These are phyloP conservation scores for Radopholus similis DNA, from an alignment of 1,140 invertebrate genomes.

Conservation along the genomic window DNA sequence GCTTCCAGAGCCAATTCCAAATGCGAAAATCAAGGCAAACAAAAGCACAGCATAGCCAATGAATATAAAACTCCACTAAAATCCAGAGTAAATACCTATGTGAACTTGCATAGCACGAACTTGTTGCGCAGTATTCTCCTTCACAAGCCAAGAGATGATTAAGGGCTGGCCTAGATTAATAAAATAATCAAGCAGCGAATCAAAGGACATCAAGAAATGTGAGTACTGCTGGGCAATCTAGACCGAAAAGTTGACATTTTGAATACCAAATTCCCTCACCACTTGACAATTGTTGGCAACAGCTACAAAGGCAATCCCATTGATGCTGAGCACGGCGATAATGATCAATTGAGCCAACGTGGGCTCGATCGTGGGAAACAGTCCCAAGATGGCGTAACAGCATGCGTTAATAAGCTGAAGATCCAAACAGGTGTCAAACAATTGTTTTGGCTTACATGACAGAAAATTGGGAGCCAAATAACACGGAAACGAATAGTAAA, in stretches of 20 bases:
- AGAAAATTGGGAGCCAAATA: background rate
- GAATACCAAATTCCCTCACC: no score
- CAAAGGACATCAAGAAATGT: background rate
- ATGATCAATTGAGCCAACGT: background rate
- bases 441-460: no score
- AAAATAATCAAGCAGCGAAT: background rate
- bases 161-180: background rate
- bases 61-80: no score
- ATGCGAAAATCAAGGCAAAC: no score
- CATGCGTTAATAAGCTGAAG: slow-evolving; percentile 2
- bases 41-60: no score
- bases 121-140: no score
- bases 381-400: background rate
- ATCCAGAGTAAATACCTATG: no score
- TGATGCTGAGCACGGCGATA: background rate
- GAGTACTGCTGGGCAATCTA: background rate
- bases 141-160: slow-evolving; percentile 4
- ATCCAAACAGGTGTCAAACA: no score
- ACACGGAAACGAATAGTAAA: background rate
- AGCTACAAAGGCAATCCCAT: background rate
- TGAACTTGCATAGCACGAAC: no score
- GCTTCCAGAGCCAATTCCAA: no score
- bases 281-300: background rate
- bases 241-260: background rate
- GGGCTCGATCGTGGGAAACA: background rate